A percentile compares a stretch with the other conserved stretches of the same genome.
Evolutionary conservation across 2,797 vertebrate species (phyloP).

Genomic region (Amblyopsis hoosieri): DNA sequence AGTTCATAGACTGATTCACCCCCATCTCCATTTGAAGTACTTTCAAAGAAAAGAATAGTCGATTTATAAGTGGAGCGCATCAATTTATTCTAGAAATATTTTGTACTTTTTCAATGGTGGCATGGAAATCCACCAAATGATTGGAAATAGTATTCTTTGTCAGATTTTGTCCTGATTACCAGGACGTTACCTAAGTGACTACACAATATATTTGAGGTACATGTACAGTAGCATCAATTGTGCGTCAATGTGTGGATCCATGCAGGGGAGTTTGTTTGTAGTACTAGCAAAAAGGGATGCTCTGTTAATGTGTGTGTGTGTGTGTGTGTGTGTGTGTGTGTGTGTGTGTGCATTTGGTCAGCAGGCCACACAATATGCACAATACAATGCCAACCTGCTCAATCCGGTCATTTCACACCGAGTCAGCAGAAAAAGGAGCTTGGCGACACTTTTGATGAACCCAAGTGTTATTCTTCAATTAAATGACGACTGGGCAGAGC

Average conservation of each 20-base stretch:
- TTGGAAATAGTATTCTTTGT: too few relatives aligned
- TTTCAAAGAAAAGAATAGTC: too few relatives aligned
- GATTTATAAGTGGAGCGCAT: too few relatives aligned
- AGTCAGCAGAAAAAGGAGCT: conserved; percentile 75
- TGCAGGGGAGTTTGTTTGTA: conserved; percentile 65
- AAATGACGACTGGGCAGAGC: conserved; percentile 50
- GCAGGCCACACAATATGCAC: conserved; percentile 18
- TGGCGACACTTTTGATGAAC: conserved; percentile 67
- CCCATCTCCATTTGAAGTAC: too few relatives aligned
- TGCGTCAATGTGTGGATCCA: conserved; percentile 42
- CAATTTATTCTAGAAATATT: too few relatives aligned
- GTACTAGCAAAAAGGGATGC: conserved; percentile 45
- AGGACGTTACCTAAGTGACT: not conserved
- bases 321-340: conserved; percentile 19
- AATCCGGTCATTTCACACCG: conserved; percentile 34
- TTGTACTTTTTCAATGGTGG: too few relatives aligned
- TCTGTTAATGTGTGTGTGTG: conserved; percentile 58
- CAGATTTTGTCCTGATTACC: too few relatives aligned
- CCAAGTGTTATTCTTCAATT: conserved; percentile 80
- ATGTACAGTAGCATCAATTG: conserved; percentile 11
- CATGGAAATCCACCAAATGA: too few relatives aligned
- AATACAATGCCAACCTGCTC: conserved; percentile 36
- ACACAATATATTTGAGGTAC: not conserved
- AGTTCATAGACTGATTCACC: too few relatives aligned
- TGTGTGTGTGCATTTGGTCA: conserved; percentile 12